These are phyloP conservation scores for Colinus virginianus DNA, from an alignment of 2,113 vertebrate genomes.

Conservation along the genomic window DNA sequence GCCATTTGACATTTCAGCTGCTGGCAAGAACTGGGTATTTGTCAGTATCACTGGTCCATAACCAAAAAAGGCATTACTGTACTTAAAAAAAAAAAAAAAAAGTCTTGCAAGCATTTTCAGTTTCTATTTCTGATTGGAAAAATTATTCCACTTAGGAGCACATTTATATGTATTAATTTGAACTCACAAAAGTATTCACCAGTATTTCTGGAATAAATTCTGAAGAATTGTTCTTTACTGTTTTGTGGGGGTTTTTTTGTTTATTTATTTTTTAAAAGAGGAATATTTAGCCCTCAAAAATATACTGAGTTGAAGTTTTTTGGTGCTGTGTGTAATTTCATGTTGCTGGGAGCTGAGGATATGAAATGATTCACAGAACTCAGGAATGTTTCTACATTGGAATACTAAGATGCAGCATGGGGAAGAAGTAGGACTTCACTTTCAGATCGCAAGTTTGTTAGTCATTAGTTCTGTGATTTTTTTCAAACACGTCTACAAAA, in stretches of 20 bases:
- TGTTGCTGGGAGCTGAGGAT: not conserved
- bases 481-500: not conserved
- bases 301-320: not conserved
- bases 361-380: not conserved
- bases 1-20: not conserved
- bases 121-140: not conserved
- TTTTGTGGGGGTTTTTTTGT: too few species aligned
- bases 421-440: not conserved
- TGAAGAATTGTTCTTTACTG: not conserved
- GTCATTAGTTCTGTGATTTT: not conserved
- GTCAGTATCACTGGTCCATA: not conserved
- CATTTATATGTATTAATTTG: not conserved
- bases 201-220: not conserved
- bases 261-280: not conserved
- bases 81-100: not conserved
- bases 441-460: not conserved
- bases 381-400: not conserved
- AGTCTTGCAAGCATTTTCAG: not conserved
- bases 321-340: not conserved
- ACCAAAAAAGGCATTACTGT: conserved; percentile 26
- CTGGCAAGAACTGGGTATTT: not conserved
- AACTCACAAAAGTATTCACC: not conserved
- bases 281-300: not conserved
- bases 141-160: not conserved
- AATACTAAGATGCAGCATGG: not conserved